Evolutionary conservation across 1,140 invertebrate species (phyloP).

Genomic region (Dendrolimus punctatus): DNA sequence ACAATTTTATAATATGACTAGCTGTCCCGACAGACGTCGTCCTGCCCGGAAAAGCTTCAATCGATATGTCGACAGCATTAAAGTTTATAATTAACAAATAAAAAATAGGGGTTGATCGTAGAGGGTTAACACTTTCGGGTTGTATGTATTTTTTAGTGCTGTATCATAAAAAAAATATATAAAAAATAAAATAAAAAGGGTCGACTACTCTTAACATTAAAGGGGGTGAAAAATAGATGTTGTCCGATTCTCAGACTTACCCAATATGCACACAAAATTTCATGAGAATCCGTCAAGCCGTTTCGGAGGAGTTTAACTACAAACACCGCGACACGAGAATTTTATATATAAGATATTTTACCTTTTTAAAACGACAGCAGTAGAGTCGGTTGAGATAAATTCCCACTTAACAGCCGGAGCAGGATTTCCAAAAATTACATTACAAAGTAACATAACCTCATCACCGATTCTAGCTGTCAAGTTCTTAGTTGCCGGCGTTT

Average conservation of each 20-base stretch:
- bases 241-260: no score
- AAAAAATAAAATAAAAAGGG: no score
- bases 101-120: not conserved
- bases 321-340: no score
- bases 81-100: not conserved
- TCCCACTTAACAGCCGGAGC: conserved; percentile 33
- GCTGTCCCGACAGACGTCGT: no score
- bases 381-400: conserved; percentile 25
- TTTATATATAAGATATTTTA: conserved; percentile 16
- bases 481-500: conserved; percentile 16
- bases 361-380: conserved; percentile 23
- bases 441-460: conserved; percentile 22
- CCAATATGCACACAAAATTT: no score
- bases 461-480: conserved; percentile 15
- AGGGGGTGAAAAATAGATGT: no score
- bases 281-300: no score
- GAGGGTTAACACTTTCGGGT: not conserved
- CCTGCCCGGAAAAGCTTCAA: no score
- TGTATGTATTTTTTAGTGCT: not conserved
- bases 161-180: not conserved
- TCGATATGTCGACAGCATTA: not conserved
- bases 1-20: no score
- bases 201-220: no score
- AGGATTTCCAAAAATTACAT: conserved; percentile 28
- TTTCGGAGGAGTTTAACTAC: no score